Evolutionary conservation across 2,113 vertebrate genomes (phyloP).

Genomic region (Rattus norvegicus): DNA sequence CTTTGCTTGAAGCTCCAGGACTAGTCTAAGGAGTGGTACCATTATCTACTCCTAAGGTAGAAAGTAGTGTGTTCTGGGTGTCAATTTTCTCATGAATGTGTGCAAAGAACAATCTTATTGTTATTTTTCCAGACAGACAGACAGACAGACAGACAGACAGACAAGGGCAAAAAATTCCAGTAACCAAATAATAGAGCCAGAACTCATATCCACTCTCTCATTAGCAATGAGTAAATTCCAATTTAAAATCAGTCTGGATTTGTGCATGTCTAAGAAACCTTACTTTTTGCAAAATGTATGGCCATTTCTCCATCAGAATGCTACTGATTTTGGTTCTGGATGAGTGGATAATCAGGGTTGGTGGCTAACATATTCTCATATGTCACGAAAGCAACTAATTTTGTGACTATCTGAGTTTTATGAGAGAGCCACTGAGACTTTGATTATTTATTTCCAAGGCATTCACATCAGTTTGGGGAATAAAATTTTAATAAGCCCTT

Average conservation of each 20-base stretch:
- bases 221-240: background rate
- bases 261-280: background rate
- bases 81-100: background rate
- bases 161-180: conserved; percentile 11
- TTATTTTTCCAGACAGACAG: background rate
- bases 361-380: background rate
- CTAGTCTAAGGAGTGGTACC: background rate
- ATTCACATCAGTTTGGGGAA: conserved; percentile 70
- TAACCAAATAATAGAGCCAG: background rate
- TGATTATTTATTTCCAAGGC: conserved; percentile 56
- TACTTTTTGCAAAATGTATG: background rate
- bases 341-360: background rate
- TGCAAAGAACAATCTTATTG: background rate
- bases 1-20: background rate
- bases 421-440: conserved; percentile 58
- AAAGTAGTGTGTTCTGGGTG: background rate
- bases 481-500: conserved; percentile 56
- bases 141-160: background rate
- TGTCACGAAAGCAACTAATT: conserved; percentile 1
- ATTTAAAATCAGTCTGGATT: background rate
- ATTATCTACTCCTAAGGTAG: background rate
- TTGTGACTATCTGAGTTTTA: conserved; percentile 51
- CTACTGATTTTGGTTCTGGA: background rate
- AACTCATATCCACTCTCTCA: background rate
- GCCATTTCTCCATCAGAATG: background rate